Percentiles rank a stretch among this genome's conserved stretches.
Evolutionary conservation across 1,140 invertebrate species (phyloP).

Genomic region (Melitaea cinxia): DNA sequence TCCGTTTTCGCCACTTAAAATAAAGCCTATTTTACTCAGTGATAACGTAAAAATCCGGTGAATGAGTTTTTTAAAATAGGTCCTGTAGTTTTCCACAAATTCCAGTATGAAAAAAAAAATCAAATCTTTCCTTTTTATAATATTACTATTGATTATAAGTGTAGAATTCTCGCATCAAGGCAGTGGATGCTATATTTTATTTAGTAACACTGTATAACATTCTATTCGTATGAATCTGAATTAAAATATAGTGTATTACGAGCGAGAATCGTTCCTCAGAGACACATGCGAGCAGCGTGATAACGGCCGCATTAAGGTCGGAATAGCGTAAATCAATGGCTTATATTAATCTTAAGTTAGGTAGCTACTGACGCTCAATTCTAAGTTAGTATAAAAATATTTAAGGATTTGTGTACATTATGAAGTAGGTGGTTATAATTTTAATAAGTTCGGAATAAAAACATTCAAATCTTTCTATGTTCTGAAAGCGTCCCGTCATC

Average conservation of each 20-base stretch:
- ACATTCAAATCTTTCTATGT: no score
- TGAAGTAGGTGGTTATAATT: neutral
- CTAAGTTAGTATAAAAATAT: neutral
- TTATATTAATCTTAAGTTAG: conserved; percentile 22
- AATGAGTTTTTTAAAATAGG: no score
- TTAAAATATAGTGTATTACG: conserved; percentile 6
- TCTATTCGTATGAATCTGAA: neutral
- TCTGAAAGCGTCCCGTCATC: no score
- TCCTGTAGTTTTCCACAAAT: no score
- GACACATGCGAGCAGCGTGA: conserved; percentile 13
- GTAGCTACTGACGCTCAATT: neutral
- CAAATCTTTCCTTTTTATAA: no score
- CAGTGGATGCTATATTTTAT: neutral
- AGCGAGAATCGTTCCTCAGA: conserved; percentile 7
- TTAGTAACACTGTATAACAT: neutral
- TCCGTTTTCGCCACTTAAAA: no score
- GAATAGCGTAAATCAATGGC: conserved; percentile 18
- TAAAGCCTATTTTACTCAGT: no score
- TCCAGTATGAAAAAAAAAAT: no score
- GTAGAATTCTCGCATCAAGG: neutral
- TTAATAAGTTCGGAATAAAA: no score
- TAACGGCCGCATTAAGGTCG: conserved; percentile 18
- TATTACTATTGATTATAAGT: no score
- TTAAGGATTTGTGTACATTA: no score
- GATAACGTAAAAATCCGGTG: no score